phyloP scores from a whole-genome alignment of 2,888 invertebrate species.

The Ennomos fuscantarius region DNA sequence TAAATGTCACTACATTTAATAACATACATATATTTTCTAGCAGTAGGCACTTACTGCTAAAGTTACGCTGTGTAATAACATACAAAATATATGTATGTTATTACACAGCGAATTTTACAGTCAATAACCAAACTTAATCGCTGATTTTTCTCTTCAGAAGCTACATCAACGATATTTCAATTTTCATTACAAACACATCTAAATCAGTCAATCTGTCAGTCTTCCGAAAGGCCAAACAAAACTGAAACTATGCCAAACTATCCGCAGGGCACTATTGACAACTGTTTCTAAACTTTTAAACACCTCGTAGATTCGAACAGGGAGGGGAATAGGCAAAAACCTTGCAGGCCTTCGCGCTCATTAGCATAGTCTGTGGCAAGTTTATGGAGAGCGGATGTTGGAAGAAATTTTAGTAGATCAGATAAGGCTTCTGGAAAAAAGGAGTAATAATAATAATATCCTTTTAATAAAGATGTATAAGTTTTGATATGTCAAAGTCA shows the following conservation, averaged over 20 bases:
- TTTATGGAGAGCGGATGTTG: constrained; percentile 42
- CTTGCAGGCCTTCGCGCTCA: constrained; percentile 55
- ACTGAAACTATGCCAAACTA: constrained; percentile 49
- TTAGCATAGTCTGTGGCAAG: constrained; percentile 67
- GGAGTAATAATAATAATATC: too few relatives aligned
- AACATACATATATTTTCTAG: too few relatives aligned
- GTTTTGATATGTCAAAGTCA: too few relatives aligned
- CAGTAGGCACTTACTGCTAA: too few relatives aligned
- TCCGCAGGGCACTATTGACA: constrained; percentile 39
- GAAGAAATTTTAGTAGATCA: constrained; percentile 43
- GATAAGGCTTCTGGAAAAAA: constrained; percentile 5
- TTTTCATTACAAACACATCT: constrained; percentile 32
- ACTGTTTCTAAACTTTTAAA: constrained; percentile 51
- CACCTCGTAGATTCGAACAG: constrained; percentile 62
- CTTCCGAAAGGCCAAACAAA: constrained; percentile 20
- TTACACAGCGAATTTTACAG: too few relatives aligned
- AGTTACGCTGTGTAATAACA: too few relatives aligned
- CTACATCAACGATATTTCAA: constrained; percentile 2
- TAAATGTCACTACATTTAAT: too few relatives aligned
- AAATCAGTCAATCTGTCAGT: constrained; percentile 36
- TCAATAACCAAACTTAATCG: not conserved
- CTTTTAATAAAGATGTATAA: too few relatives aligned
- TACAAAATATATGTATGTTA: too few relatives aligned
- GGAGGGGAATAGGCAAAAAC: constrained; percentile 65
- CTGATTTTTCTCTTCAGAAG: constrained; percentile 2